These are phyloP conservation scores for Thamnaconus septentrionalis DNA, from an alignment of 2,113 vertebrate genomes.

Conservation along the genomic window DNA sequence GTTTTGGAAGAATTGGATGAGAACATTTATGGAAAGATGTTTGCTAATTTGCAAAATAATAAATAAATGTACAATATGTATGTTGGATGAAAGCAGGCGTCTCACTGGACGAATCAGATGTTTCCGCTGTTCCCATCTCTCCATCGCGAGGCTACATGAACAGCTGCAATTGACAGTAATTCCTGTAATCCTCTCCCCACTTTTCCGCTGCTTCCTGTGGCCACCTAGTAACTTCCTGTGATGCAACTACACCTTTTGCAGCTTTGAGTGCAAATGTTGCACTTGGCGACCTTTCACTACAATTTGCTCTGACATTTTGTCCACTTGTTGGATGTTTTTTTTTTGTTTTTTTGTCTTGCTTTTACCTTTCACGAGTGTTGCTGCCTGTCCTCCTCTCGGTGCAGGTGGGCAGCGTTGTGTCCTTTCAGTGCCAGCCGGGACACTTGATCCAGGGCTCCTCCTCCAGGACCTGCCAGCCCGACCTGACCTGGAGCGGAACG, in stretches of 20 bases:
- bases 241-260: too few species aligned
- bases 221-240: too few species aligned
- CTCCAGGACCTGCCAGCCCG: constrained; percentile 70
- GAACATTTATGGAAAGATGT: too few species aligned
- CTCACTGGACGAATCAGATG: not conserved
- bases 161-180: not conserved
- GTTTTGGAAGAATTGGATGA: too few species aligned
- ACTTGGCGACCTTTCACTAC: too few species aligned
- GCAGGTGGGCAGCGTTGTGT: constrained; percentile 70
- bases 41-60: too few species aligned
- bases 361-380: not conserved
- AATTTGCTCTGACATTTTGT: too few species aligned
- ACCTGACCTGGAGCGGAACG: constrained; percentile 67
- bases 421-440: constrained; percentile 73
- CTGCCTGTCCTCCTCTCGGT: not conserved
- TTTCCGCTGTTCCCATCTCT: not conserved
- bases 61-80: too few species aligned
- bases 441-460: constrained; percentile 74
- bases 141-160: not conserved
- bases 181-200: not conserved
- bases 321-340: too few species aligned
- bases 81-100: too few species aligned
- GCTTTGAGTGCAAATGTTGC: too few species aligned
- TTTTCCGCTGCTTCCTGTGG: not conserved
- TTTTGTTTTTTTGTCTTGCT: not conserved